Base-by-base conservation (phyloP, 2,113 vertebrate genomes). In the Atractosteus spatula region DNA sequence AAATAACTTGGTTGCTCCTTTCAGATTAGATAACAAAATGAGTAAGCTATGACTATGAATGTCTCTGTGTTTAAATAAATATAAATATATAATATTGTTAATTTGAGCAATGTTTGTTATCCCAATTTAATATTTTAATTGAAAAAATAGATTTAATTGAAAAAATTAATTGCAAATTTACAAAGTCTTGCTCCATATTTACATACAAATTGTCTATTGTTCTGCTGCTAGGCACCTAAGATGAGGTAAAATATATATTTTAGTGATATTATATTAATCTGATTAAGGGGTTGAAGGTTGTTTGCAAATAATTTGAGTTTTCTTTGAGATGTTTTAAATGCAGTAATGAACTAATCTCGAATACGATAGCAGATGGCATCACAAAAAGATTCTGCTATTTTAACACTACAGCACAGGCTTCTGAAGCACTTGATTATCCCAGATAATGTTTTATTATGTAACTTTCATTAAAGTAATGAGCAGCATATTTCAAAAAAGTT, bases 191-290 rank as follows among this genome's bases (percentile, higher is more conserved):
- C 42, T 54, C 44, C 70, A 66, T 80, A 81, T 85, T 84, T 80
- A 78, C 79, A 84, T 87, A 78, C 67, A 84, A 76, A 83, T 79
- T 63, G 80, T 76, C 62, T 68, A 77, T 70, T 81, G 74, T 77
- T 57, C 63, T 41, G 3, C 42, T 55, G 13, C 72, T 44, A 66
- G 66, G 44, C 41, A 55, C 14, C 55, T 8, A 17, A 69, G 67
- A 63, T 69, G 68, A 78, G 78, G 79, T 80, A 78, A 82, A 83
- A 29, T 5, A 83, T 77, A 73, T 72, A 69, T 71, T 75, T 62
- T 74, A 80, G 42, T 80, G 65, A 81, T 17, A 68, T 74, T 57
- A 68, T 68, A 71, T 70, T 76, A 81, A 85, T 83, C 80, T 79
- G 78, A 84, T 83, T 55, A 57, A 68, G 69, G 70, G 72, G 65